Evolutionary conservation across 2,113 vertebrate genomes (phyloP).

Genomic region (Hydropotes inermis): DNA sequence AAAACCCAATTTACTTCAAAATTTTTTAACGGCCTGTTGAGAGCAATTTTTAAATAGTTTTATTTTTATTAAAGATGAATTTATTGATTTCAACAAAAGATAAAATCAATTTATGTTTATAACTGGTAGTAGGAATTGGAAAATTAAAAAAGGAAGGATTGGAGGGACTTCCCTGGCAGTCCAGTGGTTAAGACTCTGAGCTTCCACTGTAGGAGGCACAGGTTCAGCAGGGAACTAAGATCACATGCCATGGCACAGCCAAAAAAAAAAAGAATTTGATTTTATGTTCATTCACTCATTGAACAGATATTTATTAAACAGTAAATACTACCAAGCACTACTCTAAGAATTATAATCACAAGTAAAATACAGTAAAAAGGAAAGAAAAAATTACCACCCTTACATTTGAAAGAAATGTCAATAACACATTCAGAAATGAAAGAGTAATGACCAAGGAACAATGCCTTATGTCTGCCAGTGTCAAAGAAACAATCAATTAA

Average conservation of each 20-base stretch:
- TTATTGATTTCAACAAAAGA: background rate
- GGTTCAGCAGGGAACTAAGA: background rate
- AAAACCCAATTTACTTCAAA: background rate
- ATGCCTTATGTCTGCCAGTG: background rate
- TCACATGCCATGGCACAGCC: background rate
- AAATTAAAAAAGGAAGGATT: background rate
- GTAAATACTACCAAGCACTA: background rate
- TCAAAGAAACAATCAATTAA: background rate
- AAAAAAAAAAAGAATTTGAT: background rate
- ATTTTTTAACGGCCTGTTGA: background rate
- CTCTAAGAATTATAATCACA: background rate
- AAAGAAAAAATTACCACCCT: background rate
- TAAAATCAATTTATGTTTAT: background rate
- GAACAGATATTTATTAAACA: background rate
- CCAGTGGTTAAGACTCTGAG: background rate
- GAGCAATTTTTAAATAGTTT: background rate
- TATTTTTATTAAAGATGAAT: slow-evolving; percentile 12
- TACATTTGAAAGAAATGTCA: background rate
- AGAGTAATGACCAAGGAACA: background rate
- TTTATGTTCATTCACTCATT: background rate
- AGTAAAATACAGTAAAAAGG: background rate
- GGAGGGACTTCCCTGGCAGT: background rate
- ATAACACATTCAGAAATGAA: background rate
- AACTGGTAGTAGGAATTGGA: background rate
- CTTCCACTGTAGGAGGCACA: background rate